Evolutionary conservation across 2,888 invertebrate genomes (phyloP).

Genomic region (Dryococelus australis): DNA sequence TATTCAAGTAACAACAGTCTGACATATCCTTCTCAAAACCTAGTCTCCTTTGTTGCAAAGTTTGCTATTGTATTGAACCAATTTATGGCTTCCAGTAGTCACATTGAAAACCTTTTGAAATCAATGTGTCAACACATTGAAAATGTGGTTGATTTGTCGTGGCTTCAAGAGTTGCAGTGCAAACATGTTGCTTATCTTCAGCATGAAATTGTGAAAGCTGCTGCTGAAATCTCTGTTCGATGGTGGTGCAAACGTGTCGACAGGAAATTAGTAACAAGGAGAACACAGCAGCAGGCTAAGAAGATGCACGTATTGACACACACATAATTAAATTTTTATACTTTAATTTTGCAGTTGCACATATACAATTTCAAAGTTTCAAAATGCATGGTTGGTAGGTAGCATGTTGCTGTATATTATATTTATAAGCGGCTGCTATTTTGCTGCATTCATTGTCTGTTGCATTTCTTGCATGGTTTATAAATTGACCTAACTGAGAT

Average conservation of each 20-base stretch:
- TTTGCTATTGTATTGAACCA: not conserved
- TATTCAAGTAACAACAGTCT: not conserved
- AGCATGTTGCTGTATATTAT: too few relatives aligned
- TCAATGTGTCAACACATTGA: not conserved
- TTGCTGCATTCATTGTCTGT: too few relatives aligned
- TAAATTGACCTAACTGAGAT: too few relatives aligned
- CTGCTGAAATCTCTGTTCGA: not conserved
- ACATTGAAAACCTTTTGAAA: not conserved
- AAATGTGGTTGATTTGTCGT: not conserved
- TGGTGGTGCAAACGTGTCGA: not conserved
- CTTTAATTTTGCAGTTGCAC: too few relatives aligned
- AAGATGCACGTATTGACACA: not conserved
- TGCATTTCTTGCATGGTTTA: too few relatives aligned
- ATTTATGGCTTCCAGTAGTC: not conserved
- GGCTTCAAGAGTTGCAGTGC: not conserved
- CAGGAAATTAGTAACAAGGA: not conserved
- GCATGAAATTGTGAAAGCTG: not conserved
- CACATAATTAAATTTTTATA: too few relatives aligned
- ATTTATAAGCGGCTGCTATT: too few relatives aligned
- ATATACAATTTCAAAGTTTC: too few relatives aligned
- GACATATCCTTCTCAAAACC: not conserved
- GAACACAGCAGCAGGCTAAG: not conserved
- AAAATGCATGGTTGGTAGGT: too few relatives aligned
- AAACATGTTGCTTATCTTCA: not conserved
- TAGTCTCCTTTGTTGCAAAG: not conserved